Evolutionary conservation across 2,113 vertebrate genomes (phyloP).

Genomic region (Sterna hirundo): DNA sequence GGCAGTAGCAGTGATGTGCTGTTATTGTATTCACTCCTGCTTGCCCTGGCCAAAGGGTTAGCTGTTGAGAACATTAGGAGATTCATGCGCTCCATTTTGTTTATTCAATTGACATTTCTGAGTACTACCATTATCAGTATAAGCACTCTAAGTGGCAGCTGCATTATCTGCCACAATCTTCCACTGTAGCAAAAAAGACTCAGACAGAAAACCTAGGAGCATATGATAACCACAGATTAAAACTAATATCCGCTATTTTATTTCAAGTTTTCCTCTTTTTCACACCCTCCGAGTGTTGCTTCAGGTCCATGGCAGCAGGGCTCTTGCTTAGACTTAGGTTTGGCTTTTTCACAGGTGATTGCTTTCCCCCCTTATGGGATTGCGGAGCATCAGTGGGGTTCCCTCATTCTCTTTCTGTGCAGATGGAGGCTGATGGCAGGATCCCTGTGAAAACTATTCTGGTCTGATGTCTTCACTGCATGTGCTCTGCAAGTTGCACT

Average conservation of each 20-base stretch:
- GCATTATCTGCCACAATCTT: not conserved
- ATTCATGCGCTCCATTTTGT: not conserved
- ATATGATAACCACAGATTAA: not conserved
- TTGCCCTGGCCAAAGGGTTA: not conserved
- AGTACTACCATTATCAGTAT: not conserved
- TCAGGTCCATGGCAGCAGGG: not conserved
- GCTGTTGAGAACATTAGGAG: not conserved
- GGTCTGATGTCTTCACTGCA: not conserved
- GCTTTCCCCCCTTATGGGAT: not conserved
- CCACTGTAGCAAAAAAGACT: not conserved
- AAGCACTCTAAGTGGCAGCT: not conserved
- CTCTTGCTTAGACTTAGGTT: not conserved
- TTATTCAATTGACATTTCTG: not conserved
- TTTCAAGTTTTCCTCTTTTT: not conserved
- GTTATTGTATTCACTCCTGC: not conserved
- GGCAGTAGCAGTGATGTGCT: not conserved
- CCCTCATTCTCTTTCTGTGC: accelerated
- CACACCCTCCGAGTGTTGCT: not conserved
- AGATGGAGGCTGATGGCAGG: not conserved
- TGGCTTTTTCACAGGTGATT: not conserved
- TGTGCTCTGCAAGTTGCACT: not conserved
- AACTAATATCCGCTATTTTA: not conserved
- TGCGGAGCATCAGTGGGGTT: accelerated
- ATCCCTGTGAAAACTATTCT: not conserved
- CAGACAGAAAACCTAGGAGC: not conserved